Base-by-base conservation (phyloP, 2,888 invertebrate species). In the Gryllus longicercus region DNA sequence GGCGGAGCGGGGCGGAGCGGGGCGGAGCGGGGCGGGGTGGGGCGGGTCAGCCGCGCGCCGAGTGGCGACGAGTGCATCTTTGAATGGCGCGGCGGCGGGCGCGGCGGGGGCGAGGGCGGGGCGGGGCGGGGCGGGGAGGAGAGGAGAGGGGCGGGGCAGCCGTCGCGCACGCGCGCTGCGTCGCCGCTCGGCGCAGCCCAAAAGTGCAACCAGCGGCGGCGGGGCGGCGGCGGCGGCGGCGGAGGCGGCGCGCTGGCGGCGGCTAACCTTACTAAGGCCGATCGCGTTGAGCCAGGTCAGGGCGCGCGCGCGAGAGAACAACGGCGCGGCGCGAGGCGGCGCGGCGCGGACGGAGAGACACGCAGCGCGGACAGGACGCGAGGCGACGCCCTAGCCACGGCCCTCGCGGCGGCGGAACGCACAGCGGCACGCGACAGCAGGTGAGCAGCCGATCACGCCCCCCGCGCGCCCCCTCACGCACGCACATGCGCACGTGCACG, bases 121-220 rank as follows among this genome's bases (percentile, higher is more conserved):
- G 25, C 25, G 25, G 25, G 25, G 21, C 21, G 21, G 21, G 38
- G 38, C 38, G 38, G 38, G 38, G 38, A 5, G 38, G 38, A 88
- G 88, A 88, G 88, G 88, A 38, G 88, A 88, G 88, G 88, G 88
- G 78, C 51, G 74, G 85, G 16, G 88, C 88, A 86, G 88, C 87
- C 86, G 84, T 83, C 80, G 84, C 84, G 84, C 84, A 84, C 83
- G 84, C 83, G 82, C 80, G 82, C 80, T 85, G 83, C 84, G 82
- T 82, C 84, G 84, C 85, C 85, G 50, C 63, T n/a, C 23, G 23
- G 51, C 50, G 18, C 63, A 51, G 23, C 50, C 50, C 80, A 76
- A 77, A 74, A 51, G 50, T 80, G 76, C 77, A 76, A 50, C 76
- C 76, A 50, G 50, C 51, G 16, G 79, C 18, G 25, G 38, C 23